Base-by-base conservation (phyloP, 2,888 invertebrate genomes). In the Arge pagana region DNA sequence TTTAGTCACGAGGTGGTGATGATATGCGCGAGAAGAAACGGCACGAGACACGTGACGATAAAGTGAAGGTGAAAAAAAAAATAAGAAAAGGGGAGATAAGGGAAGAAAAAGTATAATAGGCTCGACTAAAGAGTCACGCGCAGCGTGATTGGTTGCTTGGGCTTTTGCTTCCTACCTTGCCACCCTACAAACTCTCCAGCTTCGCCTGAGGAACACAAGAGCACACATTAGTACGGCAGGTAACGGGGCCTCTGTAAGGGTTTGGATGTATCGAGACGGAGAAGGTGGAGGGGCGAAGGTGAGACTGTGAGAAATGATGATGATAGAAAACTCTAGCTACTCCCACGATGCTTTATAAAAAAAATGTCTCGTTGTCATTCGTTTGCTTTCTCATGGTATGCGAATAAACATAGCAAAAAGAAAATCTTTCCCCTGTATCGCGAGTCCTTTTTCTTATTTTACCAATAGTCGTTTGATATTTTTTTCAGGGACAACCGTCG, bases 161-260 rank as follows among this genome's bases (percentile, higher is more conserved):
- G 75, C 74, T 65, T n/a, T 80, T 82, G 81, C 82, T 75, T 76
- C 78, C 83, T 85, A 85, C 85, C 85, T 85, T 85, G 85, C 85
- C 85, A 85, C 83, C 84, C 84, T 82, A 85, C 85, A 85, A 85
- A 86, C 78, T 86, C 86, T 82, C 85, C 85, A 81, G 85, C 85
- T 82, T 86, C 86, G 83, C 85, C 85, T 86, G 83, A 81, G 82
- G 82, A 78, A 76, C 74, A 81, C 81, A 82, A 80, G 82, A 82
- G 82, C 81, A 82, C 81, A 82, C 80, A 82, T 76, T 76, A 76
- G 76, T 76, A 76, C 70, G 72, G 76, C 76, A 76, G 74, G 72
- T 76, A 39, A 21, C 28, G 28, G 28, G 7, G 28, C 28, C n/a
- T n/a, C n/a, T n/a, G n/a, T n/a, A n/a, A n/a, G n/a, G n/a, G n/a